Conservation (phyloP, 2,113 vertebrate species). For the Atlantisia rogersi region DNA sequence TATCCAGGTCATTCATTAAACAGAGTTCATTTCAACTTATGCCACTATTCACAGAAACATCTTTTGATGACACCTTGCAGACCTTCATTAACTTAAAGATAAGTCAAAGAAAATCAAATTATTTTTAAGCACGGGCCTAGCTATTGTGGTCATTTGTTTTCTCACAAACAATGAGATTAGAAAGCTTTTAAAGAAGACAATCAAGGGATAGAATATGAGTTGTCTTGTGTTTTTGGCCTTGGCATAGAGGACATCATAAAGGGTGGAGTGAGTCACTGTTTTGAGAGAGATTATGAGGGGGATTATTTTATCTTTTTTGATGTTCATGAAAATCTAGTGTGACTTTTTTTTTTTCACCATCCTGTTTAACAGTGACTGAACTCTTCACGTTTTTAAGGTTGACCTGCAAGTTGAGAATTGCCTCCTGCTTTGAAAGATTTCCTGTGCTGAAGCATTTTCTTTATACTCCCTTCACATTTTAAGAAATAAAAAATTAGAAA, state of each 20-base stretch:
- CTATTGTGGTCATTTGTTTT: not conserved
- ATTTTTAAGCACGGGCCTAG: not conserved
- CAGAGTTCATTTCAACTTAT: not conserved
- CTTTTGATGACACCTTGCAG: not conserved
- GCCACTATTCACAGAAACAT: not conserved
- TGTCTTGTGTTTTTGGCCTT: not conserved
- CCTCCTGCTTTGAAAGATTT: not conserved
- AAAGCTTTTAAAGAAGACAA: constrained; percentile 25
- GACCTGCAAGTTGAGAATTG: not conserved
- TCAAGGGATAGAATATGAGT: not conserved
- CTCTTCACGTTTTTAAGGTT: not conserved
- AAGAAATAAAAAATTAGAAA: not conserved
- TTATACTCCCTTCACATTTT: rapidly evolving
- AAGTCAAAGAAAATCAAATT: not conserved
- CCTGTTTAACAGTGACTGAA: not conserved
- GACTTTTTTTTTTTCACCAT: not conserved
- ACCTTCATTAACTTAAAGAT: not conserved
- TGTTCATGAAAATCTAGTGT: not conserved
- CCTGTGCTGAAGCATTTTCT: not conserved
- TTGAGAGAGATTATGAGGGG: not conserved
- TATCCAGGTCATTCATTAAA: not conserved
- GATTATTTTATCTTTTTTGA: not conserved
- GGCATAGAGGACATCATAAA: not conserved
- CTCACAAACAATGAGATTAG: not conserved
- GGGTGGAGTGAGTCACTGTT: not conserved